These are phyloP conservation scores for Coelinius sp. DNA, from an alignment of 2,888 invertebrate genomes.

Conservation along the genomic window DNA sequence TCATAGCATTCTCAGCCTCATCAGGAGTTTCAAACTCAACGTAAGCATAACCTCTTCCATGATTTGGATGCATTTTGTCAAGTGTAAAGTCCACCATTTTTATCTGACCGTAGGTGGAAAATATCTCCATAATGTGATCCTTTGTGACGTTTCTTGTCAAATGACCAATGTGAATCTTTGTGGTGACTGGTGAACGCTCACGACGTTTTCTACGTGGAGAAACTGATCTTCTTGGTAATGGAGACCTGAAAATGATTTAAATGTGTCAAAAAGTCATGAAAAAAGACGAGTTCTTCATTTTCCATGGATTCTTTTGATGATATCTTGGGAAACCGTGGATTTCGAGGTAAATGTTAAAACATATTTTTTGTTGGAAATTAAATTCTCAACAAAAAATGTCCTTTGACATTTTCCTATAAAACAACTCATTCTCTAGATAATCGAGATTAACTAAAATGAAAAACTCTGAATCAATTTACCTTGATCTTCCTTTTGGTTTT, in stretches of 20 bases:
- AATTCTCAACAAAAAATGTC: no score
- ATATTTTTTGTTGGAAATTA: no score
- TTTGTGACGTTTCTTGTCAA: slow-evolving; percentile 93
- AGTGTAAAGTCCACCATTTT: slow-evolving; percentile 91
- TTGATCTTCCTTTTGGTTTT: slow-evolving; percentile 69
- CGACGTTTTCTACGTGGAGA: slow-evolving; percentile 80
- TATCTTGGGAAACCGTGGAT: no score
- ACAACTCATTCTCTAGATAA: no score
- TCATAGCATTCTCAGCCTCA: slow-evolving; percentile 98
- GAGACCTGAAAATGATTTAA: slow-evolving; percentile 70
- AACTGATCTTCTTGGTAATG: slow-evolving; percentile 75
- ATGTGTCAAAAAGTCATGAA: neutral
- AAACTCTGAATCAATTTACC: slow-evolving; percentile 54
- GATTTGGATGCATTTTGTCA: slow-evolving; percentile 89
- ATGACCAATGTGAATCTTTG: slow-evolving; percentile 94
- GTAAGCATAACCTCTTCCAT: slow-evolving; percentile 95
- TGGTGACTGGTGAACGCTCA: slow-evolving; percentile 91
- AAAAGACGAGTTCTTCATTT: no score
- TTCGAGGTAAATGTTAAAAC: no score
- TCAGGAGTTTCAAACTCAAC: slow-evolving; percentile 95
- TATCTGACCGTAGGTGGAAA: slow-evolving; percentile 88
- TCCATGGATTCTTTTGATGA: no score
- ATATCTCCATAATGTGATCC: slow-evolving; percentile 92
- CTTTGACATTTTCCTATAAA: no score
- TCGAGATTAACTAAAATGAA: no score